Base-by-base conservation (phyloP, 2,113 vertebrate genomes). In the Hippocampus abdominalis region DNA sequence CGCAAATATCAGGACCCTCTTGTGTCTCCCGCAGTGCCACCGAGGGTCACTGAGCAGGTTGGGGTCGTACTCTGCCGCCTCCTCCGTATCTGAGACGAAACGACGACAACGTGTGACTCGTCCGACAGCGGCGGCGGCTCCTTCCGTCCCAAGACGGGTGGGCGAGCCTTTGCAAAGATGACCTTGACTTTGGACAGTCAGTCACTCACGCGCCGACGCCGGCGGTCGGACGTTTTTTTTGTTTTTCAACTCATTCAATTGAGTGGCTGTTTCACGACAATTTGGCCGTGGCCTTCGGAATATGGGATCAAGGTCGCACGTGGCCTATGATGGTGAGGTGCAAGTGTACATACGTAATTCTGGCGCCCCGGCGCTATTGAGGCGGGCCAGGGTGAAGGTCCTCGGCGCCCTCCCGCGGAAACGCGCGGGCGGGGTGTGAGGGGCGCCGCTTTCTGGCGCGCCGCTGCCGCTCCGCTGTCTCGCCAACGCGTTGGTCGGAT, bases 1-100 rank as follows among this genome's bases (percentile, higher is more conserved):
- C 1, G 95, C 94, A 68, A 99, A 99, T 87, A 96, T 97, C 57
- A 99, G 95, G 68, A 99, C 97, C 12, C 97, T 91, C 83, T 98
- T 98, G 80, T 99, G 97, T 80, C 97, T 95, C 72, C 97, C 97
- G 53, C 97, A 98, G 20, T 96, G 96, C 97, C 97, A 99, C 70
- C 95, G 96, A 0, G 97, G 97, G 85, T 99, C 96, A 42, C 96
- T 97, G 77, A 99, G 92, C 61, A 98, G 89, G 88, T 98, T 90
- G 3, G 97, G 97, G 79, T 99, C 95, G 21, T 99, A 99, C 57
- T 98, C 97, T 2, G 78, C 15, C 0, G 86, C 42, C 18, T 93
- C 92, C 7, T 98, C 97, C 2, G 74, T 82, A 80, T 90, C 96
- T 97, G 84, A 4, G 64, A 76, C 1, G 20, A 53, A 16, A 32